Base-by-base conservation (phyloP, 2,888 invertebrate genomes). In the Pristionchus fissidentatus region DNA sequence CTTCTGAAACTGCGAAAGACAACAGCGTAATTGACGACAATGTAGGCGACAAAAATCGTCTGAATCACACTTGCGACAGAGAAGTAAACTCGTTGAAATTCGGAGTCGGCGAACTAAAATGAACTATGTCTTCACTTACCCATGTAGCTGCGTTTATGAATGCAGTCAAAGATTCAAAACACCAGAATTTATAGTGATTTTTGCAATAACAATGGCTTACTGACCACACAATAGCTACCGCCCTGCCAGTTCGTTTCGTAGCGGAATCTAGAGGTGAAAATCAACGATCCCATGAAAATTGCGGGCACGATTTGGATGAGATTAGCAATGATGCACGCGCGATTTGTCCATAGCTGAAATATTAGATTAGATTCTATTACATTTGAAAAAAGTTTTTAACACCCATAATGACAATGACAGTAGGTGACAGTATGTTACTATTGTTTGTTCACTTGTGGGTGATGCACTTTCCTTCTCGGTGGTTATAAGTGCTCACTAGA, bases 61-160 rank as follows among this genome's bases (percentile, higher is more conserved):
- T 77, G 75, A 10, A 77, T 77, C 1, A 7, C 29, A 22, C 75
- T 77, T 1, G 75, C 75, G 10, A 77, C 32, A 0, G 46, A 29
- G 75, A 49, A 77, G 49, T 77, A 77, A 26, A 77, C 0, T 8
- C 49, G 49, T 49, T 49, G 75, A 35, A 77, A 77, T 1, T 49
- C 49, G 4, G 75, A 32, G n/a, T 77, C 49, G 41, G 75, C 75
- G 49, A 77, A 77, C 75, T 77, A 29, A 19, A 77, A 77, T 32
- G 19, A n/a, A 15, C 43, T 10, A 19, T 15, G 19, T 49, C 49
- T 15, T 49, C 49, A 49, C 19, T 49, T 49, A 15, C 13, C 13
- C 49, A 10, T 19, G 19, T 19, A 49, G 10, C 19, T 49, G 13
- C 19, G n/a, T n/a, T n/a, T n/a, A n/a, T n/a, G n/a, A n/a, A n/a